Evolutionary conservation across 2,113 vertebrate species (phyloP), one percentile per base, ranked within the genome.

Genomic region (Lophius piscatorius): DNA sequence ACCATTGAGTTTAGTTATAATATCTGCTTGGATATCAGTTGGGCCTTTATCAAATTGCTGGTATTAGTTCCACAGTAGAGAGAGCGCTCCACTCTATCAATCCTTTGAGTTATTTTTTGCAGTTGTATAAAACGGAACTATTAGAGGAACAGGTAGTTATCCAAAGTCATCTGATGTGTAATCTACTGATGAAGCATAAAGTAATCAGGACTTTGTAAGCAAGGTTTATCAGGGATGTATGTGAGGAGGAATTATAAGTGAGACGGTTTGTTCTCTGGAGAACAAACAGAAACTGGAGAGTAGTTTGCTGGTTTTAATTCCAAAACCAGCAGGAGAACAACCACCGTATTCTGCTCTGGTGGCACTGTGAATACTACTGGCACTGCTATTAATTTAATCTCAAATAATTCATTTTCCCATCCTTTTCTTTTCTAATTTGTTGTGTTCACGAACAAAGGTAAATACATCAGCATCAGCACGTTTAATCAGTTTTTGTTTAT

Each of bases 201-300:
- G 56, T 31, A 54, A 51, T 52, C 24, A 42, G 40, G 42, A 16
- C 2, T 44, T 31, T 70, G 21, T 31, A n/a, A 41, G 39, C 44
- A 51, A 36, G 39, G 41, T 33, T 56, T 36, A 62, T 35, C n/a
- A 14, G 36, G 56, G 41, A 59, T 20, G 38, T 45, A 28, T 10
- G 17, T 74, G 56, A 56, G 31, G 62, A 50, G 55, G 62, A 50
- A 67, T 75, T 45, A 31, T 46, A 70, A 70, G 38, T 33, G 21
- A 60, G 48, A 3, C 0, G 16, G 6, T 16, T 31, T 8, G 29
- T 31, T 31, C 29, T 31, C 29, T 10, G 29, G 22, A 45, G 35
- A 36, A 38, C 9, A 6, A 18, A 16, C 9, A 41, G 22, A 36
- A 51, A 41, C 9, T 11, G 5, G 26, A 52, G 35, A 6, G 6